Evolutionary conservation across 1,140 invertebrate genomes (phyloP), one percentile per base, ranked within the genome.

Genomic region (Gryon sp.): DNA sequence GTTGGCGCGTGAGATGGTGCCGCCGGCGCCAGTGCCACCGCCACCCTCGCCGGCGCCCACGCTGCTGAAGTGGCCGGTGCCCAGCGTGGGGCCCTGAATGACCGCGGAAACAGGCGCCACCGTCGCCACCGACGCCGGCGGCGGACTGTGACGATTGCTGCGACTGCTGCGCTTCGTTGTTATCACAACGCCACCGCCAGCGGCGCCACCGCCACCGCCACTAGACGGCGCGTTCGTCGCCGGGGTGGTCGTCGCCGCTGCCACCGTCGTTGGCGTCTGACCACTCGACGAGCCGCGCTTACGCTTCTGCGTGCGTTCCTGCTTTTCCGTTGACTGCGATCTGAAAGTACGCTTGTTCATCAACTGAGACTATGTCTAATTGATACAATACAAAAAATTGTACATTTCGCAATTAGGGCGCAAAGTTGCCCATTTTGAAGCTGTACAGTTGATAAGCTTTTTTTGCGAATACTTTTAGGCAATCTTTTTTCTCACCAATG

Each of bases 291-390:
- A 79, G 4, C 86, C 85, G 16, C 87, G 83, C 50, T 88, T 89
- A 2, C 82, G 82, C 63, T 88, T 89, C 6, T 87, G 82, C 6
- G 81, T 50, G 45, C 86, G 87, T 8, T 89, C 88, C 40, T 80
- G 82, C 22, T 89, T 90, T 12, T 90, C 89, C 8, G 84, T 70
- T 0, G 89, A 89, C 40, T 89, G 88, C 20, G 88, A 88, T 45
- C 89, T 89, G 45, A 22, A 69, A 48, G 0, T 11, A 28, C 22
- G 43, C 6, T 32, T 32, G n/a, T 2, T 32, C 30, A 7, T 5
- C 4, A 4, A 11, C 11, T 32, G n/a, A n/a, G n/a, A n/a, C n/a
- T n/a, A n/a, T n/a, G n/a, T n/a, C n/a, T n/a, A n/a, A n/a, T n/a
- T n/a, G n/a, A n/a, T n/a, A n/a, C n/a, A n/a, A n/a, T n/a, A n/a